These are phyloP conservation scores for Anthonomus grandis DNA, from an alignment of 1,140 invertebrate genomes.

Conservation along the genomic window DNA sequence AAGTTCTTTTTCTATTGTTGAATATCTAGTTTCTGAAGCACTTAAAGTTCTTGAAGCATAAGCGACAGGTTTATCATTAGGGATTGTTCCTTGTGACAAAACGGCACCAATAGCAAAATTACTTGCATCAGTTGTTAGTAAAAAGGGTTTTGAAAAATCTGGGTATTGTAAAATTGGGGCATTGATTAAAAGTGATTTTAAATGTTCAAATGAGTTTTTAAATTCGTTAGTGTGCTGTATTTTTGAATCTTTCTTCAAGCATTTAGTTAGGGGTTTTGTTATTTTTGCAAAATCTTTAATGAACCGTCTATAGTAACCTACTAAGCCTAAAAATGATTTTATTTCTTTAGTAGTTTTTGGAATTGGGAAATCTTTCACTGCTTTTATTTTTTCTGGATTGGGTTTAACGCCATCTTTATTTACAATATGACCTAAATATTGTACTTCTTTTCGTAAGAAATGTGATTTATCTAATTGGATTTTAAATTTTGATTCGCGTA, in stretches of 20 bases:
- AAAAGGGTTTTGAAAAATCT: constrained; percentile 41
- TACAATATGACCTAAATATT: constrained; percentile 34
- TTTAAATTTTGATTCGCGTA: constrained; percentile 21
- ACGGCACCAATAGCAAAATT: no score
- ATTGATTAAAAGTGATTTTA: constrained; percentile 19
- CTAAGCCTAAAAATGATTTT: constrained; percentile 15
- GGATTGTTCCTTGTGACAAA: constrained; percentile 14
- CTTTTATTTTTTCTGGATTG: constrained; percentile 30
- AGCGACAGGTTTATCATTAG: constrained; percentile 35
- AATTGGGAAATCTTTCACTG: constrained; percentile 10
- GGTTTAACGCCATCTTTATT: constrained; percentile 29
- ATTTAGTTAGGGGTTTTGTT: constrained; percentile 32
- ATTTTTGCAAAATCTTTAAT: constrained; percentile 37
- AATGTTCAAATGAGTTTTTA: constrained; percentile 6
- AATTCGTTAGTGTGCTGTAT: no score
- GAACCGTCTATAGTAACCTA: constrained; percentile 14
- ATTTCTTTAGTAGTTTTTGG: constrained; percentile 27
- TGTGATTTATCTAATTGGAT: constrained; percentile 20
- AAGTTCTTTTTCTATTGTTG: constrained; percentile 39
- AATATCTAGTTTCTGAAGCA: no score
- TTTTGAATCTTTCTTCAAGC: no score
- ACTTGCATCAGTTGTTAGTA: constrained; percentile 43
- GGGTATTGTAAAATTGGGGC: no score
- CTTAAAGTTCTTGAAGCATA: no score
- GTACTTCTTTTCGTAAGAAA: constrained; percentile 22